Base-by-base conservation (phyloP, 2,113 vertebrate genomes). In the Cinclus mexicanus region DNA sequence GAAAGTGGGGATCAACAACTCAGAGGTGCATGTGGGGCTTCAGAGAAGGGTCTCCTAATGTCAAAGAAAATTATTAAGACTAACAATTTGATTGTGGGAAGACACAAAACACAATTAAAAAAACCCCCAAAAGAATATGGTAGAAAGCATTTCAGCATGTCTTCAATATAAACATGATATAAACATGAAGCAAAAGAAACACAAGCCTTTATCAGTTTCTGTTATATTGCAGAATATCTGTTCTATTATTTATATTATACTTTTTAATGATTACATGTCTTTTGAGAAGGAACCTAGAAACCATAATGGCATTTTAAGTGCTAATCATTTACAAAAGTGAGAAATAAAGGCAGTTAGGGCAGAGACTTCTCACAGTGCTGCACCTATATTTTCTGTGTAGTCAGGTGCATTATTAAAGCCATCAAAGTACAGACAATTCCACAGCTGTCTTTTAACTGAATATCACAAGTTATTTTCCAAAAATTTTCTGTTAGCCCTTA, bases 91-190 rank as follows among this genome's bases (percentile, higher is more conserved):
- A 83, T 68, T 63, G 7, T 31, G 18, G 3, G 9, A 11, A 83
- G 26, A 19, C 18, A 57, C 11, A 74, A 90, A 53, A 25, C 10
- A 74, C 7, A 44, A 67, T 22, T 4, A 10, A 35, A 35, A 35
- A 60, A 53, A 12, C 0, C 7, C 12, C 11, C 1, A 26, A 18
- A 74, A 46, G 2, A 33, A 49, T 69, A 53, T 25, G 9, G 5
- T 28, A 25, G 78, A 64, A 65, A 46, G 12, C 10, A 31, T 71
- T 77, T 56, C 53, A 39, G 6, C 42, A 37, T 64, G 24, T 57
- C 37, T 80, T 77, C 25, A 49, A 19, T 31, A 55, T 14, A 61
- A 74, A 41, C 0, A 2, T 2, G 4, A 19, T 31, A 55, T 14
- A 61, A 74, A 41, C 0, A 2, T 2, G 4, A 67, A 61, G 7